Evolutionary conservation across 2,888 invertebrate genomes (phyloP).

Genomic region (Melanostoma scalare): DNA sequence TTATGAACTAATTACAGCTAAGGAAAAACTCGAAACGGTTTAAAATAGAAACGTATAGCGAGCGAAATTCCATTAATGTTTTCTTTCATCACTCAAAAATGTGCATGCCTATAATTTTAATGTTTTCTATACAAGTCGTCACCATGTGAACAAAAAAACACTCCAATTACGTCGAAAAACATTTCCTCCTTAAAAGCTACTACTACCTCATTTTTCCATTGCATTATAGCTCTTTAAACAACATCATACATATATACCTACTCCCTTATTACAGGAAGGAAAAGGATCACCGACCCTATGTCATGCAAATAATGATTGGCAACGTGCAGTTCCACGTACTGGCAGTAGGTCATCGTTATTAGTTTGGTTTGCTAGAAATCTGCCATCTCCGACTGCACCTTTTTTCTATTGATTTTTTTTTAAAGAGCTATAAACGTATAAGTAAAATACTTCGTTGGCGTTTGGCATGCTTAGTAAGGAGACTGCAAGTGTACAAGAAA

Average conservation of each 20-base stretch:
- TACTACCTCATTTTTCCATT: neutral
- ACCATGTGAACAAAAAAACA: neutral
- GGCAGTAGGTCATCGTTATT: constrained; percentile 44
- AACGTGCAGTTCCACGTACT: constrained; percentile 30
- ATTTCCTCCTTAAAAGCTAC: neutral
- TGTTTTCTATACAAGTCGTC: neutral
- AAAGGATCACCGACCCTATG: constrained; percentile 29
- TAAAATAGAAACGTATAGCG: too few relatives aligned
- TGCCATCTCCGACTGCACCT: constrained; percentile 33
- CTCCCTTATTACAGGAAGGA: neutral
- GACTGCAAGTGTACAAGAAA: neutral
- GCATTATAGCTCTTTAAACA: neutral
- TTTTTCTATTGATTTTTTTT: constrained; percentile 46
- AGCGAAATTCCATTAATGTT: too few relatives aligned
- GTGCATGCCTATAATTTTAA: too few relatives aligned
- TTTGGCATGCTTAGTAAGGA: neutral
- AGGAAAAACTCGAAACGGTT: too few relatives aligned
- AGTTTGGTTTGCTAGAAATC: constrained; percentile 15
- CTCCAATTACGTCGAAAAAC: constrained; percentile 1
- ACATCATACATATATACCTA: neutral
- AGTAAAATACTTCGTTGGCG: constrained; percentile 19
- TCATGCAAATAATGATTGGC: constrained; percentile 50
- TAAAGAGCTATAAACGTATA: constrained; percentile 46
- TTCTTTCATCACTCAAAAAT: too few relatives aligned
- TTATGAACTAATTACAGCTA: too few relatives aligned